phyloP scores from a whole-genome alignment of 2,797 vertebrate species.

The Meriones psammophilus region DNA sequence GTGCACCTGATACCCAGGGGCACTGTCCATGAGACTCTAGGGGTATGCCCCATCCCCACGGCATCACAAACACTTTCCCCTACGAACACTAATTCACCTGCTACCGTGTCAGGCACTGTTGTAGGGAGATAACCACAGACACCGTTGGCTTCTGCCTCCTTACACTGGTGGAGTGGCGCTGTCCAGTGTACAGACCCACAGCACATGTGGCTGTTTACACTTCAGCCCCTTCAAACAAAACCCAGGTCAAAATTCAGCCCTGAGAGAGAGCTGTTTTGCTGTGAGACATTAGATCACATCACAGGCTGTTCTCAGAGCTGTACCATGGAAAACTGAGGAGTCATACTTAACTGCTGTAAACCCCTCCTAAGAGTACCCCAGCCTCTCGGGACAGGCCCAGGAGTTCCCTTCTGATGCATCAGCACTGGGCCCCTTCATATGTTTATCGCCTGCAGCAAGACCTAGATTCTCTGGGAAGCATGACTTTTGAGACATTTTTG shows the following conservation, averaged over 20 bases:
- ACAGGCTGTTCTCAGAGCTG: not conserved
- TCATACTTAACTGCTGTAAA: not conserved
- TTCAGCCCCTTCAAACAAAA: not conserved
- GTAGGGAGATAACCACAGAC: not conserved
- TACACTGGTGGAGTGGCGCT: not conserved
- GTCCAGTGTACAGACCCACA: not conserved
- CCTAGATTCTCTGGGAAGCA: conserved; percentile 7
- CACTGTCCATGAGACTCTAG: not conserved
- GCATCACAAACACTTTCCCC: not conserved
- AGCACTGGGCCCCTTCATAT: not conserved
- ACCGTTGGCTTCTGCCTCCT: not conserved
- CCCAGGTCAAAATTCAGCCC: not conserved
- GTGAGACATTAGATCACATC: not conserved
- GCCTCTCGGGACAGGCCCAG: not conserved
- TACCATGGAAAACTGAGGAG: not conserved
- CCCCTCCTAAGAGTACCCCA: not conserved
- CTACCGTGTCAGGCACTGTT: too few relatives aligned
- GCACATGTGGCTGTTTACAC: not conserved
- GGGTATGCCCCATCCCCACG: not conserved
- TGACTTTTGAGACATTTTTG: not conserved
- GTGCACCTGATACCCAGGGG: not conserved
- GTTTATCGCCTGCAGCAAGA: not conserved
- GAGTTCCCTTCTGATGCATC: not conserved
- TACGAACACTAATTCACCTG: not conserved
- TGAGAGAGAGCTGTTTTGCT: not conserved